Evolutionary conservation across 2,888 invertebrate species (phyloP).

Genomic region (Trichopoda pennipes): DNA sequence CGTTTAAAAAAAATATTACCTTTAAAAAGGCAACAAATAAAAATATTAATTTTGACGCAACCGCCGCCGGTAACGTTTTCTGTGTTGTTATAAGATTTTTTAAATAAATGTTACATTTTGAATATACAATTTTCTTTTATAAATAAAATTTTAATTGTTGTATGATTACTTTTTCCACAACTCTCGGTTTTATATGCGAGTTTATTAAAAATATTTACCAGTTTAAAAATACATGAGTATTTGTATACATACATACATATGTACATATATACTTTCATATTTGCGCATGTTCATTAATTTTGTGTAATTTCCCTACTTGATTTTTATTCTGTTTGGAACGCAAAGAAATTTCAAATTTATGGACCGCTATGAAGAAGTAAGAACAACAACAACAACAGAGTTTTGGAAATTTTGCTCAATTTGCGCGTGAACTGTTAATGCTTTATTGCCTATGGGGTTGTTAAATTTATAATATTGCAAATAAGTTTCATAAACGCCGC

Average conservation of each 20-base stretch:
- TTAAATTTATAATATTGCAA: conserved; percentile 74
- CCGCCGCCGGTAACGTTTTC: conserved; percentile 10
- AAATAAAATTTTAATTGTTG: background rate
- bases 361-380: conserved; percentile 26
- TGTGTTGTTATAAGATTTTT: background rate
- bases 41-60: background rate
- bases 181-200: conserved; percentile 9
- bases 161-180: conserved; percentile 20
- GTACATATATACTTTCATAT: conserved; percentile 18
- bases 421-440: conserved; percentile 73
- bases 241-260: too few species aligned
- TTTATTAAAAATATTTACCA: conserved; percentile 12
- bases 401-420: conserved; percentile 49
- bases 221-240: conserved; percentile 2
- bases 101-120: background rate
- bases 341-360: conserved; percentile 46
- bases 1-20: background rate
- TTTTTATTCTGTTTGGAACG: conserved; percentile 41
- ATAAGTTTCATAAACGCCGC: conserved; percentile 46
- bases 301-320: conserved; percentile 34
- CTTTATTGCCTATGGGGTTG: conserved; percentile 76
- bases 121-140: background rate
- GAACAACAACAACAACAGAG: conserved; percentile 24
- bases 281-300: conserved; percentile 63
- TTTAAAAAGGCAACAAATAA: background rate